Evolutionary conservation across 2,888 invertebrate species (phyloP).

Genomic region (Adela reaumurella): DNA sequence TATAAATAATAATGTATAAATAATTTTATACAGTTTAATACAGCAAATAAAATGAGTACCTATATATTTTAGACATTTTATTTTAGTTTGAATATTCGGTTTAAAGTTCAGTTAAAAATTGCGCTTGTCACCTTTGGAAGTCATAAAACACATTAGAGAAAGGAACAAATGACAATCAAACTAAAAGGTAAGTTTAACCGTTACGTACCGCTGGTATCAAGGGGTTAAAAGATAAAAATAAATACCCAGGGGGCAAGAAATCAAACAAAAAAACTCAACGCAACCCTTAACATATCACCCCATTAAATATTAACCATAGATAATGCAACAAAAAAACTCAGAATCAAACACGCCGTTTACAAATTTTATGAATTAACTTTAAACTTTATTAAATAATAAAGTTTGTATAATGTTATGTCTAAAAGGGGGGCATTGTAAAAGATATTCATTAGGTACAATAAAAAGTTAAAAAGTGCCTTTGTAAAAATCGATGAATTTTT

Average conservation of each 20-base stretch:
- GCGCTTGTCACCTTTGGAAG: neutral
- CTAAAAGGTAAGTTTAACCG: neutral
- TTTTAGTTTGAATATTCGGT: neutral
- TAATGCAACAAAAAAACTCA: slow-evolving; percentile 22
- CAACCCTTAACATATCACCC: slow-evolving; percentile 22
- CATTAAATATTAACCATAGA: slow-evolving; percentile 26
- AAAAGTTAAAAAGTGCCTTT: slow-evolving; percentile 44
- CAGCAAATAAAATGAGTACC: too few species aligned
- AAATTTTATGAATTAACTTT: slow-evolving; percentile 43
- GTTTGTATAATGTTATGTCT: slow-evolving; percentile 18
- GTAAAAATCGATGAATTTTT: slow-evolving; percentile 43
- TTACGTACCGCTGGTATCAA: neutral
- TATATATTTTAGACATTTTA: too few species aligned
- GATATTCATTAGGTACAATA: slow-evolving; percentile 48
- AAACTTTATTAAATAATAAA: slow-evolving; percentile 46
- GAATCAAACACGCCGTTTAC: slow-evolving; percentile 28
- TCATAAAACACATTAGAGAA: neutral
- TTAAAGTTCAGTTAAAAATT: neutral
- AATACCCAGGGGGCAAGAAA: neutral
- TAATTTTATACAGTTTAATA: too few species aligned
- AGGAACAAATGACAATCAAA: neutral
- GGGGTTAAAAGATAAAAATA: neutral
- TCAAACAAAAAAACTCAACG: neutral
- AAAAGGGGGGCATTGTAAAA: slow-evolving; percentile 20
- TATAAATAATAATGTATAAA: too few species aligned